Evolutionary conservation across 1,140 invertebrate species (phyloP).

Genomic region (Drosophila hydei): DNA sequence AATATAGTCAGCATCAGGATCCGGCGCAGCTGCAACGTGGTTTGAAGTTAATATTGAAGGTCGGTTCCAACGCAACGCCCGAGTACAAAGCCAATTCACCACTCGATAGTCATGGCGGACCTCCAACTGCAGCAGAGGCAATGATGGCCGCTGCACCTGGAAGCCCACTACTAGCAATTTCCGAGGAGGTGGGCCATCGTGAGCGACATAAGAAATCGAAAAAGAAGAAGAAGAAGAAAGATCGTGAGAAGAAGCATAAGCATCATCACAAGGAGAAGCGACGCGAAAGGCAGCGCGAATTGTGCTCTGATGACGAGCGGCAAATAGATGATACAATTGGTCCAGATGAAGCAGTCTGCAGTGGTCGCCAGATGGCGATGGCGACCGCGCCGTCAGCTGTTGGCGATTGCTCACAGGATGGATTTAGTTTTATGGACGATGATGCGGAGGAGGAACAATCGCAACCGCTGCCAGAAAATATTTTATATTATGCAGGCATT

Average conservation of each 20-base stretch:
- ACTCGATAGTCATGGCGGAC: slow-evolving; percentile 60
- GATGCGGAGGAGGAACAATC: slow-evolving; percentile 73
- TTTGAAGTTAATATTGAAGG: slow-evolving; percentile 92
- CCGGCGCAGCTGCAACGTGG: slow-evolving; percentile 86
- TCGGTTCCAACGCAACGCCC: slow-evolving; percentile 89
- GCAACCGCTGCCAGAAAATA: slow-evolving; percentile 83
- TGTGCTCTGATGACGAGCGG: slow-evolving; percentile 39
- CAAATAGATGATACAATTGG: slow-evolving; percentile 37
- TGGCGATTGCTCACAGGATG: slow-evolving; percentile 83
- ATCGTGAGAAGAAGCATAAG: slow-evolving; percentile 88
- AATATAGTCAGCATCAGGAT: slow-evolving; percentile 84
- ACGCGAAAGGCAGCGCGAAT: slow-evolving; percentile 59
- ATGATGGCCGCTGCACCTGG: slow-evolving; percentile 73
- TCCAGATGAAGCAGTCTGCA: slow-evolving; percentile 50
- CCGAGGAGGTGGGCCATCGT: slow-evolving; percentile 40
- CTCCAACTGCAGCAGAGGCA: slow-evolving; percentile 77
- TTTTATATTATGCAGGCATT: slow-evolving; percentile 72
- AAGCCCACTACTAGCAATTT: slow-evolving; percentile 52
- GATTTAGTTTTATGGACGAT: slow-evolving; percentile 84
- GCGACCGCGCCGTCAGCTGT: slow-evolving; percentile 26
- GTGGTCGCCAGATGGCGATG: slow-evolving; percentile 18
- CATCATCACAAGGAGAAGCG: slow-evolving; percentile 90
- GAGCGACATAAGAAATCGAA: slow-evolving; percentile 89
- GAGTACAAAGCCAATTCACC: slow-evolving; percentile 86
- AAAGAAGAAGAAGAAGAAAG: slow-evolving; percentile 91